Base-by-base conservation (phyloP, 1,140 invertebrate species). In the Gonioctena quinquepunctata region DNA sequence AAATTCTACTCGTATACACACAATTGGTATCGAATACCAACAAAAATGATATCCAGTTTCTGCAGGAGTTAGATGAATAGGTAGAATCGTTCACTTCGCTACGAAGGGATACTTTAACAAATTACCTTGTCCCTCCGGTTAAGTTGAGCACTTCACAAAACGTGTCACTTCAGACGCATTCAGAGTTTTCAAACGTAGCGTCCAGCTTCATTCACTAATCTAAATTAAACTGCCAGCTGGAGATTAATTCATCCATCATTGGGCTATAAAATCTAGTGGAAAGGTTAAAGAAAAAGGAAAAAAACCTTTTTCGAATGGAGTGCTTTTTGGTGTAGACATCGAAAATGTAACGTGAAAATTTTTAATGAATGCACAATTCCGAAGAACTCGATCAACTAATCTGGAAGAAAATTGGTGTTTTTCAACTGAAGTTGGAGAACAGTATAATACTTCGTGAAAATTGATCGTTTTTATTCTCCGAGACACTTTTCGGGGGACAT, bases 201-300 rank as follows among this genome's bases (percentile, higher is more conserved):
- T 22, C 23, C n/a, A 28, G 59, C 27, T 18, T 18, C 16, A 2
- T 42, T 11, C 25, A 61, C 59, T 61, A 19, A 61, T 61, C 59
- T 61, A 33, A 61, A 61, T 61, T 61, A 61, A 61, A 26, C 25
- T 61, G 59, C 27, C 59, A 61, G 21, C 59, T 28, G 59, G 6
- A 28, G 59, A 61, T 61, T 61, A 33, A 61, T 61, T 16, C 59
- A 61, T 61, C 59, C 59, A 61, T 61, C 59, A 61, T 61, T 33
- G 59, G 27, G 26, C 25, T 33, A 21, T 33, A 61, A 61, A 61
- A 61, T 27, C 59, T 61, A 61, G 23, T 61, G 59, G 59, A 61
- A 61, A 26, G 27, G 28, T 33, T 18, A 61, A 27, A 28, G 16
- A n/a, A n/a, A 61, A 26, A 61, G 59, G 28, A 61, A 26, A 28